These are phyloP conservation scores for Xestia ashworthii DNA, from an alignment of 2,888 invertebrate genomes.

Conservation along the genomic window DNA sequence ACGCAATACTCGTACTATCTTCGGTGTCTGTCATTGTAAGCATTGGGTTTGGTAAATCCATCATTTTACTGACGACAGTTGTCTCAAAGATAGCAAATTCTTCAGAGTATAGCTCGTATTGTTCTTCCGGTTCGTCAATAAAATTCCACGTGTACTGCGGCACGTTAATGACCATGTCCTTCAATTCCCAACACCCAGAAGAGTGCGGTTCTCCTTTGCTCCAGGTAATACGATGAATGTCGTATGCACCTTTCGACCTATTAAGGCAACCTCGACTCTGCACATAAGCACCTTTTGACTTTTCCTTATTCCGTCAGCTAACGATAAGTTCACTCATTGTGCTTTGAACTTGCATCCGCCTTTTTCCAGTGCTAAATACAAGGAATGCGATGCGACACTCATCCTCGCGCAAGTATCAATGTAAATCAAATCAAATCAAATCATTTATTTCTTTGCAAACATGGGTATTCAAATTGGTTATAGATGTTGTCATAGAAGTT, in stretches of 20 bases:
- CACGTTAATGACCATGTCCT: conserved; percentile 60
- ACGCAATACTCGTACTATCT: not conserved
- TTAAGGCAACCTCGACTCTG: not conserved
- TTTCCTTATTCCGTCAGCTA: conserved; percentile 9
- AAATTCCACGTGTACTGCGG: conserved; percentile 53
- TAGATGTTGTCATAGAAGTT: no score
- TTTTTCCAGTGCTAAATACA: not conserved
- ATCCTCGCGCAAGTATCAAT: conserved; percentile 2
- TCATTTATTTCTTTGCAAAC: no score
- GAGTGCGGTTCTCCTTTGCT: not conserved
- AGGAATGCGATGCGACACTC: not conserved
- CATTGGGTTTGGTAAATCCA: not conserved
- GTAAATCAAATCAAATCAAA: no score
- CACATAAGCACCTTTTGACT: not conserved
- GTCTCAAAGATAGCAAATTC: conserved; percentile 3
- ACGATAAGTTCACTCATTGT: not conserved
- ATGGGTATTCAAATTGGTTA: no score
- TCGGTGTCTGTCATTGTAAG: not conserved
- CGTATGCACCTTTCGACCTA: not conserved
- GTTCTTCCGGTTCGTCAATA: conserved; percentile 22
- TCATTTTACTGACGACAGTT: not conserved
- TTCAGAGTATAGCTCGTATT: conserved; percentile 26
- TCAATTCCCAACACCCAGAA: conserved; percentile 14
- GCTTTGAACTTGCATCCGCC: not conserved
- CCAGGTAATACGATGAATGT: conserved; percentile 1